These are phyloP conservation scores for Campoplex nolae DNA, from an alignment of 2,888 invertebrate species.

Conservation along the genomic window DNA sequence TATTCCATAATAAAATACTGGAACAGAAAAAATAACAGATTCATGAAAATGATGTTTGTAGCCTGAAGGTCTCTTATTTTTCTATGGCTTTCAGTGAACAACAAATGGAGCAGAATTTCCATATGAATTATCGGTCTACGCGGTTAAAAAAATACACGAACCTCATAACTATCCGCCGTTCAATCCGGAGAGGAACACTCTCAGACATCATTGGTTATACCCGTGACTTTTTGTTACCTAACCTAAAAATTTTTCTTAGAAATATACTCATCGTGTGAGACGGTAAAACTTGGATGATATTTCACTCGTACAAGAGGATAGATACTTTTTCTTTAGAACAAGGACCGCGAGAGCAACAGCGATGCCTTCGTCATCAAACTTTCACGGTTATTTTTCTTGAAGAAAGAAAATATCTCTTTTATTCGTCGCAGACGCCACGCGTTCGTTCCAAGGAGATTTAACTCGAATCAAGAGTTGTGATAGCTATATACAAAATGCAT, in stretches of 20 bases:
- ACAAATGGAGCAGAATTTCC: neutral
- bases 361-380: slow-evolving; percentile 40
- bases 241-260: neutral
- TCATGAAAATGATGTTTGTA: neutral
- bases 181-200: neutral
- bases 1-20: neutral
- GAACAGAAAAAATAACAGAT: slow-evolving; percentile 2
- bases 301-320: slow-evolving; percentile 9
- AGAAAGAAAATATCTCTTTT: slow-evolving; percentile 57
- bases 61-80: neutral
- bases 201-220: neutral
- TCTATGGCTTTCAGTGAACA: neutral
- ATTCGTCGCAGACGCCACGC: slow-evolving; percentile 59
- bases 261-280: neutral
- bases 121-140: neutral
- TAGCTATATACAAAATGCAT: slow-evolving; percentile 5
- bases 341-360: slow-evolving; percentile 1
- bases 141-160: neutral
- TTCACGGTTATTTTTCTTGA: slow-evolving; percentile 62
- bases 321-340: slow-evolving; percentile 42
- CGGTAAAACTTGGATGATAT: slow-evolving; percentile 25
- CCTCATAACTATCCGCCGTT: neutral
- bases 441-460: slow-evolving; percentile 49
- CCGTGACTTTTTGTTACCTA: neutral
- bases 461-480: slow-evolving; percentile 45